Evolutionary conservation across 1,140 invertebrate species (phyloP).

Genomic region (Drosophila aff.): DNA sequence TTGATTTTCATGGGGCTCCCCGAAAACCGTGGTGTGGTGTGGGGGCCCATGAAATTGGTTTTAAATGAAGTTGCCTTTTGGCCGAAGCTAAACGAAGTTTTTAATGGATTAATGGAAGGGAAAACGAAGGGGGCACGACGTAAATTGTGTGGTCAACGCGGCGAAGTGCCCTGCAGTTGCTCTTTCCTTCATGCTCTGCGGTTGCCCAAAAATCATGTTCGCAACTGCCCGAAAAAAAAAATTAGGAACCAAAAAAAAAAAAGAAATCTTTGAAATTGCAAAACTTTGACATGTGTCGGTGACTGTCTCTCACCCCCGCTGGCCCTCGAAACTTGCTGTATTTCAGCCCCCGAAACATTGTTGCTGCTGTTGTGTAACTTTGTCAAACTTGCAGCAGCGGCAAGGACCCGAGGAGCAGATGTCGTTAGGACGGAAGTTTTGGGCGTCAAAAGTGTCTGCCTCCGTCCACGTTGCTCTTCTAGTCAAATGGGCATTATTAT

Average conservation of each 20-base stretch:
- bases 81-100: conserved; percentile 60
- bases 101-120: conserved; percentile 70
- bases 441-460: conserved; percentile 11
- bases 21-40: background rate
- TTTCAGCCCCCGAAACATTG: background rate
- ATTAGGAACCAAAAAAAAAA: background rate
- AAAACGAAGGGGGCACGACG: conserved; percentile 1
- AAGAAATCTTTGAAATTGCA: conserved; percentile 65
- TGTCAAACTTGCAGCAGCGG: conserved; percentile 60
- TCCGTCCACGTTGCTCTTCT: conserved; percentile 22
- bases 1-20: conserved; percentile 46
- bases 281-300: conserved; percentile 78
- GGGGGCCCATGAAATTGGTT: conserved; percentile 49
- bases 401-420: conserved; percentile 12
- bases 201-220: conserved; percentile 63
- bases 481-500: conserved; percentile 60
- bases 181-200: conserved; percentile 17
- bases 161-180: conserved; percentile 18
- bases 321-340: conserved; percentile 9
- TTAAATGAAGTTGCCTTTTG: conserved; percentile 65
- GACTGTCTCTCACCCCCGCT: conserved; percentile 19
- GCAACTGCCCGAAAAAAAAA: conserved; percentile 4
- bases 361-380: conserved; percentile 59
- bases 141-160: conserved; percentile 39
- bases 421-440: conserved; percentile 59